A percentile compares a stretch with the other conserved stretches of the same genome.
phyloP scores from a whole-genome alignment of 2,888 invertebrate species.

The Anodontia alba region DNA sequence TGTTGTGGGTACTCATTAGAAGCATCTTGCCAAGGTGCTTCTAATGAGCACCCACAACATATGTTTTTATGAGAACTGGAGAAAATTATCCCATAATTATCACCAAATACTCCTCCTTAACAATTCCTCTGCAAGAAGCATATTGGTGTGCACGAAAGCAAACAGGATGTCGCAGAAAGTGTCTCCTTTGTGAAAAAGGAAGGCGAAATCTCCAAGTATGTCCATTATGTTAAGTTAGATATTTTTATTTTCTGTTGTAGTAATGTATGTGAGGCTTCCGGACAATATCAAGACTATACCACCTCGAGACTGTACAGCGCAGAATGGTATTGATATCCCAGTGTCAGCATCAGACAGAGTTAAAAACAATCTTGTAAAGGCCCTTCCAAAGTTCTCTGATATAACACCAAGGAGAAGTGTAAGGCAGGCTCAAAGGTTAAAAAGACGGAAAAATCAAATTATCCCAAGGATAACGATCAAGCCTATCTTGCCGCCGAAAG shows the following conservation, averaged over 20 bases:
- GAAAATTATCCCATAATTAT: no score
- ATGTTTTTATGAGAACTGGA: no score
- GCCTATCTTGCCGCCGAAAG: conserved; percentile 86
- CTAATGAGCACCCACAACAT: no score
- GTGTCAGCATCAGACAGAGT: neutral
- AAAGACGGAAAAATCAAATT: conserved; percentile 62
- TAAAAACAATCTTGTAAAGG: neutral
- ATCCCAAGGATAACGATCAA: conserved; percentile 92
- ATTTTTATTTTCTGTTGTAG: conserved; percentile 61
- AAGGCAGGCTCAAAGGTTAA: conserved; percentile 72
- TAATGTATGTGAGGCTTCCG: conserved; percentile 72
- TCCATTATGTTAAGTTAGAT: no score
- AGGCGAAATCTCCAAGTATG: no score
- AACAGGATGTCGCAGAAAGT: no score
- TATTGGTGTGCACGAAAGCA: no score
- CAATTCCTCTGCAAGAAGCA: no score
- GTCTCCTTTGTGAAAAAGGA: no score
- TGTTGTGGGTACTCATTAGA: no score
- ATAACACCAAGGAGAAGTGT: conserved; percentile 67
- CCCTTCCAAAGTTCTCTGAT: neutral
- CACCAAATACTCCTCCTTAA: no score
- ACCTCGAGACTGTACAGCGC: conserved; percentile 37
- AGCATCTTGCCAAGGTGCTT: no score
- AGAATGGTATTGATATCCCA: conserved; percentile 18
- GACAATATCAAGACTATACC: conserved; percentile 55